Base-by-base conservation (phyloP, 30 jellyfish, hydroid and myxozoan genomes). In the Aurelia coerulea region DNA sequence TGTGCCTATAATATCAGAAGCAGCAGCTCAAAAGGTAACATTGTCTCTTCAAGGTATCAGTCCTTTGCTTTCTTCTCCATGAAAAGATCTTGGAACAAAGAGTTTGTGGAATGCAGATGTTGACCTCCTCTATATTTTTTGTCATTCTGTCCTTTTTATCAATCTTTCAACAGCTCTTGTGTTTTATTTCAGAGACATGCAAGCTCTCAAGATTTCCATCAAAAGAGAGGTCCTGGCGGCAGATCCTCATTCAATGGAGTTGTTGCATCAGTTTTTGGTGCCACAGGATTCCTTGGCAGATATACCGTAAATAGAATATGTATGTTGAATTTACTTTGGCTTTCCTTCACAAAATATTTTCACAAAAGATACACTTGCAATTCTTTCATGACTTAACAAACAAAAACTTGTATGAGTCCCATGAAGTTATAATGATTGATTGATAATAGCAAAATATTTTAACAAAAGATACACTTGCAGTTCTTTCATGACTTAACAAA, bases 251-350 rank as follows among this genome's bases (percentile, higher is more conserved):
- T 96, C 84, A 91, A 87, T 79, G 99, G 99, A 1, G 73, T 83
- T 41, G 97, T 90, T 5, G 99, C 97, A 63, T 86, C 99, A 33
- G 99, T 96, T 14, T 96, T 96, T 83, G 99, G 99, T 5, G 91
- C 99, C 29, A 86, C 97, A 37, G 99, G 99, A 12, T 87, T 86
- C 46, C 98, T 96, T 15, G 99, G 99, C 70, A 90, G 98, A 90
- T 90, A 90, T 78, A 96, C 95, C 19, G 97, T 90, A 16, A 90
- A 90, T 68, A 83, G 97, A 82, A 50, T 95, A 16, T 98, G 99
- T 95, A 66, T 17, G 85, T 65, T 33, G 46, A n/a, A 14, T 29
- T 62, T 46, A 2, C 7, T 65, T 23, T 23, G 15, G 16, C 18
- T 18, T 34, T 18, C 19, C 56, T 68, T 8, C 4, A 16, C 41